Evolutionary conservation across 2,797 vertebrate genomes (phyloP).

Genomic region (Danio tinwini): DNA sequence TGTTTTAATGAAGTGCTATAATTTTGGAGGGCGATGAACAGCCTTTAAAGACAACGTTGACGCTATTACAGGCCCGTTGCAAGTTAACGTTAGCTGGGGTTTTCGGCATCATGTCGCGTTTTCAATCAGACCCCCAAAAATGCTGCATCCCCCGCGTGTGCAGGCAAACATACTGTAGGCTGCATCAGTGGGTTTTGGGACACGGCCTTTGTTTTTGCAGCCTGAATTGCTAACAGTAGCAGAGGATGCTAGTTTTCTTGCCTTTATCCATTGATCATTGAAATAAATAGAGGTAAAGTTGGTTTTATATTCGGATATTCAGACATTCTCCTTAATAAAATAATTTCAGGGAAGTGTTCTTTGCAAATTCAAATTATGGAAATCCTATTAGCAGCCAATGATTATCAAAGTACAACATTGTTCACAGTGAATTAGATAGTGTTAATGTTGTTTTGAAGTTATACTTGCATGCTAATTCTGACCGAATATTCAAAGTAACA

Average conservation of each 20-base stretch:
- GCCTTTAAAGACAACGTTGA: background rate
- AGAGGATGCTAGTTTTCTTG: background rate
- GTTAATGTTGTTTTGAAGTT: too few species aligned
- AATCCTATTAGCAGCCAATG: too few species aligned
- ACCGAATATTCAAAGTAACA: too few species aligned
- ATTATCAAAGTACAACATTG: too few species aligned
- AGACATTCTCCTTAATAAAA: too few species aligned
- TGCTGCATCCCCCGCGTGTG: too few species aligned
- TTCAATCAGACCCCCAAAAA: background rate
- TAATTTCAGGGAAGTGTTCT: too few species aligned
- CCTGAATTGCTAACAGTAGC: background rate
- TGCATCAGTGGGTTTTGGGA: background rate
- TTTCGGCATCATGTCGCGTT: background rate
- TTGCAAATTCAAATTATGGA: too few species aligned
- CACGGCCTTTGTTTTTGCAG: background rate
- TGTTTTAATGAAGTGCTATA: background rate
- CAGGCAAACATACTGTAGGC: background rate
- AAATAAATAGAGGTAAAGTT: too few species aligned
- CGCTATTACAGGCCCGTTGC: background rate
- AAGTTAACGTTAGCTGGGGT: background rate
- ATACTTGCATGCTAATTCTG: too few species aligned
- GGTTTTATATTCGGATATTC: too few species aligned
- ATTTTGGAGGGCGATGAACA: background rate
- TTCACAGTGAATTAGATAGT: too few species aligned
- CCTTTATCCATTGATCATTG: background rate